phyloP scores from a whole-genome alignment of 2,888 invertebrate genomes.

The Folsomia manolachei region DNA sequence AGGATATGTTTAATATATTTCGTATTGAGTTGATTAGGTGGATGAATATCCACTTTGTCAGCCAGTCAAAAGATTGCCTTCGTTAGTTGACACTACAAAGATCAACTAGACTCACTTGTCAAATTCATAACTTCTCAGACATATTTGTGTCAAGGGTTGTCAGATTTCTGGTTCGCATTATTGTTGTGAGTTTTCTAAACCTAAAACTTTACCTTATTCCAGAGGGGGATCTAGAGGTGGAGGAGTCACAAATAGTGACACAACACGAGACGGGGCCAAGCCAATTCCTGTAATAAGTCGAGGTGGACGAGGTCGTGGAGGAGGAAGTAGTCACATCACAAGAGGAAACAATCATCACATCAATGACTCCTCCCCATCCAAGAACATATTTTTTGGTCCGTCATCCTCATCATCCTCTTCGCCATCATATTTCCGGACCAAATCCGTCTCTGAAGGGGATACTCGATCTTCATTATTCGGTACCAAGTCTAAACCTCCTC shows the following conservation, averaged over 20 bases:
- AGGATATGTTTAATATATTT: not conserved
- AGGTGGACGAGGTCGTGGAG: not conserved
- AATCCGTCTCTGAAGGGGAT: not conserved
- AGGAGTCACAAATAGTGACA: not conserved
- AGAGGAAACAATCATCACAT: not conserved
- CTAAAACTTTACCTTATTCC: not conserved
- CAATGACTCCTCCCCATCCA: not conserved
- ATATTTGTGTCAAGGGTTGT: not conserved
- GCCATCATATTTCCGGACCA: not conserved
- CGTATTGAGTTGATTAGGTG: no score
- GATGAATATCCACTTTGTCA: no score
- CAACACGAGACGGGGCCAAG: not conserved
- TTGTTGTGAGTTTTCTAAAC: not conserved
- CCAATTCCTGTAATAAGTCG: not conserved
- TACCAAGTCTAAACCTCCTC: not conserved
- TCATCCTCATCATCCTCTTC: not conserved
- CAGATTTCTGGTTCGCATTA: not conserved
- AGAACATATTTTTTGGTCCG: not conserved
- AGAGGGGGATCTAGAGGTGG: constrained; percentile 2
- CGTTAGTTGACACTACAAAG: not conserved
- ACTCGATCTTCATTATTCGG: constrained; percentile 9
- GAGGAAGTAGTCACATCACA: not conserved
- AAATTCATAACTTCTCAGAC: not conserved
- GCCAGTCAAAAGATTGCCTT: not conserved
- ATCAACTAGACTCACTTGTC: no score